Base-by-base conservation (phyloP, 2,888 invertebrate genomes). In the Drosophila subsilvestris region DNA sequence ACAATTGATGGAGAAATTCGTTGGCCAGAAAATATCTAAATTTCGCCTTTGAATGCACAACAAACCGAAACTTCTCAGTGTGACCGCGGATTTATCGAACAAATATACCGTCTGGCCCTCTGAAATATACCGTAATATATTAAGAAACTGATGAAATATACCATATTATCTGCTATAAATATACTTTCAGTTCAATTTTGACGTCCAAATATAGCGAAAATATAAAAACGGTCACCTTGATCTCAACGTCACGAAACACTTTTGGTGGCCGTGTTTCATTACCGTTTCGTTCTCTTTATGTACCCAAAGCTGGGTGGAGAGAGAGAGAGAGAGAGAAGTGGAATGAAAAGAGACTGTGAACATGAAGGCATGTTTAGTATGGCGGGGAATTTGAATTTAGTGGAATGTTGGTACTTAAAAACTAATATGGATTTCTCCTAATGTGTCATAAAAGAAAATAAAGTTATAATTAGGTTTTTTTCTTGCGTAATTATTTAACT, bases 191-290 rank as follows among this genome's bases (percentile, higher is more conserved):
- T 22, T 22, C 22, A 22, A 20, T 20, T 20, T 20, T 3, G 20
- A 20, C 9, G 9, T 9, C 5, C 0, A 27, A 9, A 27, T 27
- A 27, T 27, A 27, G 8, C 27, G 8, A 27, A 8, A 27, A 27
- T 27, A 2, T 2, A 27, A 6, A 25, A 25, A 25, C 25, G 25
- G 25, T 25, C 25, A 25, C 25, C 20, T 3, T 7, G 25, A 7
- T 61, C 69, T 72, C 60, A 56, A 77, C 86, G 63, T 58, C 76
- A 76, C 82, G 83, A 82, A 82, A 75, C 59, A 78, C 57, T 56
- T 47, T 47, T 32, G 44, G n/a, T 74, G 44, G 54, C 58, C 53
- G 22, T 72, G 68, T 75, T 86, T 50, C 48, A 68, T 69, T 62
- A 49, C 69, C 25, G 10, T 14, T 18, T 43, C 27, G 73, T 63